Conservation (phyloP, 2,888 invertebrate genomes). For the Eupithecia subfuscata region DNA sequence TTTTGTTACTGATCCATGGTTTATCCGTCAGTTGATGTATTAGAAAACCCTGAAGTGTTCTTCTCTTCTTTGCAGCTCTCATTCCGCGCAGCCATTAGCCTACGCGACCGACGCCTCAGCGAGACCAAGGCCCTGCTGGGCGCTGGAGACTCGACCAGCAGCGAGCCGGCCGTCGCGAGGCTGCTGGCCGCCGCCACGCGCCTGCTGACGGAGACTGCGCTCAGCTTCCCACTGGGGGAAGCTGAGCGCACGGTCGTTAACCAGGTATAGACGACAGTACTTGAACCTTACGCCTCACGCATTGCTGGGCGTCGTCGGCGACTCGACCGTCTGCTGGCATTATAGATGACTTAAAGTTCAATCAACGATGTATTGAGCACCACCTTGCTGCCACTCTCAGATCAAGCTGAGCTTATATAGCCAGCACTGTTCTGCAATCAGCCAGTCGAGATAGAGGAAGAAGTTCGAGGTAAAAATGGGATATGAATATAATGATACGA, state of each 20-base stretch:
- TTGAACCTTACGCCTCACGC: no score
- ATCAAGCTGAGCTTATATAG: no score
- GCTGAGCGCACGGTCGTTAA: slow-evolving; percentile 87
- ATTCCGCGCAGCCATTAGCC: slow-evolving; percentile 80
- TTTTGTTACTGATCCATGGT: not conserved
- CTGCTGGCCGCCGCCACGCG: slow-evolving; percentile 85
- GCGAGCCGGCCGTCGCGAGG: slow-evolving; percentile 70
- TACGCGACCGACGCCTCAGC: slow-evolving; percentile 88
- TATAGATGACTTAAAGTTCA: no score
- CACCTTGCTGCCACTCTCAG: no score
- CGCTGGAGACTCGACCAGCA: slow-evolving; percentile 65
- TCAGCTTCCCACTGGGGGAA: slow-evolving; percentile 88
- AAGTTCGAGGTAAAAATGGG: no score
- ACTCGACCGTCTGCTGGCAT: no score
- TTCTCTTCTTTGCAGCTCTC: slow-evolving; percentile 61
- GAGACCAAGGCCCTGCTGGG: slow-evolving; percentile 88
- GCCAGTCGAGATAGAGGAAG: no score
- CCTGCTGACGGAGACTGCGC: slow-evolving; percentile 88
- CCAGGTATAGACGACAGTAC: slow-evolving; percentile 67
- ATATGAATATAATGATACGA: no score
- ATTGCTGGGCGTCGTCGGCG: no score
- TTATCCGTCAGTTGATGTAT: not conserved
- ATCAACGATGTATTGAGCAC: no score
- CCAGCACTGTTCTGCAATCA: no score
- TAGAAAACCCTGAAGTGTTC: not conserved